Evolutionary conservation across 2,888 invertebrate genomes (phyloP).

Genomic region (Julus scanicus): DNA sequence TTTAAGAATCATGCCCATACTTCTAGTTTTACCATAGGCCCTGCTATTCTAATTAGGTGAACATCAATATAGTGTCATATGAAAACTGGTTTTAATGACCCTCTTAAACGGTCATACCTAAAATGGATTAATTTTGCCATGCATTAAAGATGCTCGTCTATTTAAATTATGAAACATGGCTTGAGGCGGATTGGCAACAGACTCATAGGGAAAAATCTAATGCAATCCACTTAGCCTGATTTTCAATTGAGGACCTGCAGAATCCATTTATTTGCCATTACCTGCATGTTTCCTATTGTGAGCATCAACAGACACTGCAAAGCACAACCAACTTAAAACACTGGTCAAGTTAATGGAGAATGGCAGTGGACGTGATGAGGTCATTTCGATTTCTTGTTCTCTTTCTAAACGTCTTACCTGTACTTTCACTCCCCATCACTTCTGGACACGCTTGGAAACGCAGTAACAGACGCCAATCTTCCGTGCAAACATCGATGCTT

Average conservation of each 20-base stretch:
- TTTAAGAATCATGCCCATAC: too few species aligned
- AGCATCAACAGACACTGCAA: too few species aligned
- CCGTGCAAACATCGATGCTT: slow-evolving; percentile 59
- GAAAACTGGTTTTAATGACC: too few species aligned
- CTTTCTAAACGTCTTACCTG: slow-evolving; percentile 54
- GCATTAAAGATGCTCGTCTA: neutral
- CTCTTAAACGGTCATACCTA: too few species aligned
- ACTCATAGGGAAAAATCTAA: neutral
- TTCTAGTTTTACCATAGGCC: too few species aligned
- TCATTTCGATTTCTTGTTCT: neutral
- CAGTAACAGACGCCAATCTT: slow-evolving; percentile 58
- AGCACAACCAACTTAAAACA: too few species aligned
- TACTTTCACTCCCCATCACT: slow-evolving; percentile 58
- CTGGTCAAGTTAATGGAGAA: neutral
- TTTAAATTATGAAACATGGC: neutral
- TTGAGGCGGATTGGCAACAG: neutral
- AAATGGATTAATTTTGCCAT: too few species aligned
- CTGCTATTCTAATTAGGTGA: too few species aligned
- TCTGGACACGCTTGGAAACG: slow-evolving; percentile 59
- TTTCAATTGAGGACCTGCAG: neutral
- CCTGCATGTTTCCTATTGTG: too few species aligned
- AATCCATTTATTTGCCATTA: neutral
- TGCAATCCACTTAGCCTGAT: neutral
- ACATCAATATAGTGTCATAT: too few species aligned
- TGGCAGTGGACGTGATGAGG: neutral